phyloP scores from a whole-genome alignment of 1,140 invertebrate genomes.

The Macrotrachela quadricornifera region DNA sequence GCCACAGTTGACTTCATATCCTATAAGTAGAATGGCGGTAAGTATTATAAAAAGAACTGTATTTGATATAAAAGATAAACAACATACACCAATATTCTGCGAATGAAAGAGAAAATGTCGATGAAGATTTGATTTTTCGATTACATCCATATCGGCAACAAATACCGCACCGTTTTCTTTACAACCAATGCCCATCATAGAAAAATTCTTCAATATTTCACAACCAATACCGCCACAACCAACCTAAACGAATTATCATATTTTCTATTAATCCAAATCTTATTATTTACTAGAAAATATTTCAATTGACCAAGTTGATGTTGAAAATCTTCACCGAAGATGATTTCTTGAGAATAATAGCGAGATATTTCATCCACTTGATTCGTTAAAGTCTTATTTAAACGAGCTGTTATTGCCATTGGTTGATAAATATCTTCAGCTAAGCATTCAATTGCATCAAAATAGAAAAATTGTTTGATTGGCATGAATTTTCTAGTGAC shows the following conservation, averaged over 20 bases:
- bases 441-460: constrained; percentile 81
- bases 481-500: constrained; percentile 89
- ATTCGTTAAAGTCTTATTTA: too few species aligned
- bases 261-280: too few species aligned
- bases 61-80: too few species aligned
- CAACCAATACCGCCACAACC: constrained; percentile 96
- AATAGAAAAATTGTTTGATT: constrained; percentile 81
- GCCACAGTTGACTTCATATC: constrained; percentile 72
- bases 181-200: constrained; percentile 78
- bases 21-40: constrained; percentile 63
- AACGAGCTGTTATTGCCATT: neutral
- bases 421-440: constrained; percentile 37
- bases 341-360: constrained; percentile 75
- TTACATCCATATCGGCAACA: constrained; percentile 96
- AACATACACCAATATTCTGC: too few species aligned
- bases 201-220: constrained; percentile 92
- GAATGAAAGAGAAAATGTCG: constrained; percentile 89
- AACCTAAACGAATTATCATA: too few species aligned
- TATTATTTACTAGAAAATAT: too few species aligned
- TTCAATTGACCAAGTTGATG: constrained; percentile 48
- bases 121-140: constrained; percentile 95
- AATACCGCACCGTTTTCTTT: constrained; percentile 38
- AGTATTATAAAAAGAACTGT: too few species aligned
- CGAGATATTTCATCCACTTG: constrained; percentile 37
- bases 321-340: constrained; percentile 77